Evolutionary conservation across 2,797 vertebrate species (phyloP).

Genomic region (Lutjanus campechanus): DNA sequence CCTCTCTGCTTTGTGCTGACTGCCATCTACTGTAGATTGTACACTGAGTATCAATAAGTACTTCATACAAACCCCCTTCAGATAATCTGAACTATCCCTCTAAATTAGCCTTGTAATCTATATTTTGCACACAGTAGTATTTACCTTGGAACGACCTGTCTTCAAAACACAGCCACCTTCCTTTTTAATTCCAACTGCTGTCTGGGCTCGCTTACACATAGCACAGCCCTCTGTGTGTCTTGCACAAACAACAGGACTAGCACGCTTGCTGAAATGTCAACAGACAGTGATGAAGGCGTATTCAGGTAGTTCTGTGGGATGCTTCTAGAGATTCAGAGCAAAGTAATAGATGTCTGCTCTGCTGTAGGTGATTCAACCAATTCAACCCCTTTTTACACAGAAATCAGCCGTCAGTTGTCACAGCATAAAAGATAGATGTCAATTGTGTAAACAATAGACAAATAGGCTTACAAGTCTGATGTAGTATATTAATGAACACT

Average conservation of each 20-base stretch:
- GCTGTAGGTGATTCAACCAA: constrained; percentile 15
- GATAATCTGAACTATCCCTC: too few relatives aligned
- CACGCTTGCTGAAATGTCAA: constrained; percentile 33
- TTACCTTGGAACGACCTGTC: not conserved
- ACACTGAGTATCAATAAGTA: too few relatives aligned
- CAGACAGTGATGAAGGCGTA: constrained; percentile 10
- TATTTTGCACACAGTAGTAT: not conserved
- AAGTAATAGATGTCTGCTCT: constrained; percentile 5
- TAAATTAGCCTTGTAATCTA: not conserved
- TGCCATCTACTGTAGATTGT: too few relatives aligned
- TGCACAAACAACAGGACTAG: constrained; percentile 6
- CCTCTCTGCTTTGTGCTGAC: too few relatives aligned
- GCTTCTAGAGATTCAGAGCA: not conserved
- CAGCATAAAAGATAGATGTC: not conserved
- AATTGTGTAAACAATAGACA: not conserved
- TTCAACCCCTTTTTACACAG: not conserved
- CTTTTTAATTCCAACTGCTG: constrained; percentile 12
- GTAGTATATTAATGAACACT: constrained; percentile 1
- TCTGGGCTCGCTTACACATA: not conserved
- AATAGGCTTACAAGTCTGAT: not conserved
- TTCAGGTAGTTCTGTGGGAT: not conserved
- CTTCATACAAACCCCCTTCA: too few relatives aligned
- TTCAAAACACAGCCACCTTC: not conserved
- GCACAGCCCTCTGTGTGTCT: not conserved
- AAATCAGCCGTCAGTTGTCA: constrained; percentile 25